phyloP scores from a whole-genome alignment of 2,888 invertebrate genomes.

The Pachymerium ferrugineum region DNA sequence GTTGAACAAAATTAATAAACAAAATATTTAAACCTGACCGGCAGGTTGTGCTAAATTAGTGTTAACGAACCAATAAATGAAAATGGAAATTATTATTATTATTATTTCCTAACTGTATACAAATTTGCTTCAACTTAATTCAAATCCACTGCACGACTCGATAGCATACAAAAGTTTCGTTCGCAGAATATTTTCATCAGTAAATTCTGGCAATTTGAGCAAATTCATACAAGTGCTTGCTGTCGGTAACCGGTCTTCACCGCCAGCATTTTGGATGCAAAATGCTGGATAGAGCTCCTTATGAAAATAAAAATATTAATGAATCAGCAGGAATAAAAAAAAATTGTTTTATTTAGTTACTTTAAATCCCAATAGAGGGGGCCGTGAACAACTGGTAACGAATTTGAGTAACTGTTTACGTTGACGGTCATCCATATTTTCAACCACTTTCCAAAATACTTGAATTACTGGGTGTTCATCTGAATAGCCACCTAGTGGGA shows the following conservation, averaged over 20 bases:
- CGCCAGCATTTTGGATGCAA: constrained; percentile 89
- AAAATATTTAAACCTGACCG: not conserved
- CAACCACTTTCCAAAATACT: constrained; percentile 84
- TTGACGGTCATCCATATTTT: constrained; percentile 73
- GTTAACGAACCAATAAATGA: not conserved
- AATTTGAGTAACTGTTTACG: constrained; percentile 87
- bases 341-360: constrained; percentile 50
- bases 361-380: constrained; percentile 94
- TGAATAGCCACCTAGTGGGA: constrained; percentile 67
- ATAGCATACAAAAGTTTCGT: constrained; percentile 87
- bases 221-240: constrained; percentile 98
- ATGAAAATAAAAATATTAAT: constrained; percentile 31
- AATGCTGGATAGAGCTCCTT: constrained; percentile 93
- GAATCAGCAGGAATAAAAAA: constrained; percentile 31
- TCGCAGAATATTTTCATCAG: constrained; percentile 65
- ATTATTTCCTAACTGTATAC: not conserved
- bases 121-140: constrained; percentile 56
- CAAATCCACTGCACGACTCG: constrained; percentile 92
- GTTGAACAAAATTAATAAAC: not conserved
- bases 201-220: constrained; percentile 87
- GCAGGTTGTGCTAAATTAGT: not conserved
- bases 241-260: constrained; percentile 76
- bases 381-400: constrained; percentile 95
- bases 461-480: constrained; percentile 75
- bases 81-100: not conserved